phyloP scores from a whole-genome alignment of 2,888 invertebrate species.

The Eucera pruinosa region DNA sequence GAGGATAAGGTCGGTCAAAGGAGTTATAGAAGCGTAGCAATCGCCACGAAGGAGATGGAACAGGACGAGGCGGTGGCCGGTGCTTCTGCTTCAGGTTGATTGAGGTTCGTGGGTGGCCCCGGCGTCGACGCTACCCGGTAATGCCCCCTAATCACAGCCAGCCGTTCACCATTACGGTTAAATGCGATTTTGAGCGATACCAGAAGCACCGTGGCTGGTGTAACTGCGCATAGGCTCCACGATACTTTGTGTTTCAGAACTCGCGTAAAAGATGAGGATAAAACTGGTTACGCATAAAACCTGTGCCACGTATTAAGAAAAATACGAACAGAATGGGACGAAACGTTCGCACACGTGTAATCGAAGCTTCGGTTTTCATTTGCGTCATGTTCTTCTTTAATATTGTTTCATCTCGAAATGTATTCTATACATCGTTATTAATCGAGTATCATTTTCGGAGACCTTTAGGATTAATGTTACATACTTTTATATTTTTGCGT shows the following conservation, averaged over 20 bases:
- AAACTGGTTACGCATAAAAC: background rate
- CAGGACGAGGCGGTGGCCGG: conserved; percentile 32
- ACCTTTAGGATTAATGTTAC: no score
- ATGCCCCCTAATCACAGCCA: conserved; percentile 80
- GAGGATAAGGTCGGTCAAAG: conserved; percentile 28
- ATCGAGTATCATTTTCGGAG: no score
- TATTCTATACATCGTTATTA: no score
- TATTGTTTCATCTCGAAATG: no score
- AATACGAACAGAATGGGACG: no score
- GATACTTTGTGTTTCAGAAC: conserved; percentile 48
- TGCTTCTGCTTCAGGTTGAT: conserved; percentile 73
- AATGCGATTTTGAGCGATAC: conserved; percentile 80
- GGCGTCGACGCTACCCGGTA: conserved; percentile 74
- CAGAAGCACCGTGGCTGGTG: conserved; percentile 28
- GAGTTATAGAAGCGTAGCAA: conserved; percentile 55
- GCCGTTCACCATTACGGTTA: conserved; percentile 80
- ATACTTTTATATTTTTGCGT: no score
- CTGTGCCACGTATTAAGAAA: no score
- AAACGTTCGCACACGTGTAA: no score
- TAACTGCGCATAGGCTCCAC: conserved; percentile 45
- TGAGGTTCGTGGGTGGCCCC: conserved; percentile 81
- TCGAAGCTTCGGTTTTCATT: no score
- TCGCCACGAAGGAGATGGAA: conserved; percentile 44
- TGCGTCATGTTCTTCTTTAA: no score
- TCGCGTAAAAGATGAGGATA: background rate